Conservation (phyloP, 2,797 vertebrate species). For the Ptychobarbus kaznakovi region DNA sequence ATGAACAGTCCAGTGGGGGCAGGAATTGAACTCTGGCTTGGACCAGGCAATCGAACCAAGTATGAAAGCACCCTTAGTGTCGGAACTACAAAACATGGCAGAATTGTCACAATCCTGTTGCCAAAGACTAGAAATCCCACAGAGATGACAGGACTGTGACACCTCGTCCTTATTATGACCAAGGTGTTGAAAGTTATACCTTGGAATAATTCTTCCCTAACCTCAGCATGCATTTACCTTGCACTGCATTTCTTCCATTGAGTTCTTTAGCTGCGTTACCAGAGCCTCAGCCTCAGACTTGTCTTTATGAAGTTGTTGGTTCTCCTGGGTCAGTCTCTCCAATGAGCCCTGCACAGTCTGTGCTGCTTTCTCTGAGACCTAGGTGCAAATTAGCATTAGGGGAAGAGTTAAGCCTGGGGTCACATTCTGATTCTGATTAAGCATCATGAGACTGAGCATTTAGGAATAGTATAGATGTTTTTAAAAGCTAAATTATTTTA, state of each 20-base stretch:
- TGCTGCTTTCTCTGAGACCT: constrained; percentile 84
- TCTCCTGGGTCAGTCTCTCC: constrained; percentile 86
- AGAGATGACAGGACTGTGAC: neutral
- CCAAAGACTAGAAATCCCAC: neutral
- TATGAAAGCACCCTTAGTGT: neutral
- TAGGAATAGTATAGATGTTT: neutral
- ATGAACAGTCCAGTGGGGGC: too few species aligned
- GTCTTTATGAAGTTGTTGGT: constrained; percentile 80
- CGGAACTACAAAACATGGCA: neutral
- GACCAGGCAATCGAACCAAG: too few species aligned
- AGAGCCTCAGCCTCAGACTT: constrained; percentile 78
- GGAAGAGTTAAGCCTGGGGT: neutral
- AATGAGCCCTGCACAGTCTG: constrained; percentile 80
- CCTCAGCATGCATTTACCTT: constrained; percentile 78
- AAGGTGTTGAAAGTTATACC: neutral
- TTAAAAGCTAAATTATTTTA: too few species aligned
- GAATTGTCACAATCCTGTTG: neutral
- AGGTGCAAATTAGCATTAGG: neutral
- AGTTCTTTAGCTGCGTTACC: constrained; percentile 78
- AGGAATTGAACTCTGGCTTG: too few species aligned
- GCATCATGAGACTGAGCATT: neutral
- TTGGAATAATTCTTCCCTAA: neutral
- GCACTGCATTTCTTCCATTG: constrained; percentile 82
- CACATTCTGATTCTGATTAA: neutral
- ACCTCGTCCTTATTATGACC: neutral